phyloP scores from a whole-genome alignment of 2,113 vertebrate genomes.

The Microcebus ravelobensis region DNA sequence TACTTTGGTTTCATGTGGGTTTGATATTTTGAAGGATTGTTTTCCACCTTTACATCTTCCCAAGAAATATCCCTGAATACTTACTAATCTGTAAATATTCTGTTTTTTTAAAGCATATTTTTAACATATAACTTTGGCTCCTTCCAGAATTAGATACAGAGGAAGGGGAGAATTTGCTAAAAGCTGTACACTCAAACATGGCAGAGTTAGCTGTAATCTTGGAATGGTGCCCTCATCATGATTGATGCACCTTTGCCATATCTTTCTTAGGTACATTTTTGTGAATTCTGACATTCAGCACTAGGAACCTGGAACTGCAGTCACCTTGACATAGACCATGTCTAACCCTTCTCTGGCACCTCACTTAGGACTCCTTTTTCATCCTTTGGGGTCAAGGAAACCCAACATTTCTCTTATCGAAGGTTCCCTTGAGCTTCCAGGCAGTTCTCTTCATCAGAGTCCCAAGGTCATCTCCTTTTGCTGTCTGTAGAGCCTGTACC shows the following conservation, averaged over 20 bases:
- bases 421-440: background rate
- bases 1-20: background rate
- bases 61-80: background rate
- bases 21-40: background rate
- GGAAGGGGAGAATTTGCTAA: background rate
- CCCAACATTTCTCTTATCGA: too few species aligned
- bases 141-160: background rate
- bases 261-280: background rate
- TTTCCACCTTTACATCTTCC: background rate
- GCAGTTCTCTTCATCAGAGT: background rate
- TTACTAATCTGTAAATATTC: background rate
- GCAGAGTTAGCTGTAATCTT: background rate
- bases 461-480: background rate
- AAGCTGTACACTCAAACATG: background rate
- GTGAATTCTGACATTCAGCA: background rate
- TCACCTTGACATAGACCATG: background rate
- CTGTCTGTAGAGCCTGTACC: background rate
- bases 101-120: background rate
- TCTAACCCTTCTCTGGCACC: too few species aligned
- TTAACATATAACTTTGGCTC: background rate
- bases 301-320: background rate
- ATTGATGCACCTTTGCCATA: fast-evolving
- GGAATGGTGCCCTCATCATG: too few species aligned
- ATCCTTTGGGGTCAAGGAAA: background rate
- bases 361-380: background rate